A percentile compares a stretch with the other conserved stretches of the same genome.
Conservation (phyloP, 2,797 vertebrate genomes). For the Acanthopagrus latus region DNA sequence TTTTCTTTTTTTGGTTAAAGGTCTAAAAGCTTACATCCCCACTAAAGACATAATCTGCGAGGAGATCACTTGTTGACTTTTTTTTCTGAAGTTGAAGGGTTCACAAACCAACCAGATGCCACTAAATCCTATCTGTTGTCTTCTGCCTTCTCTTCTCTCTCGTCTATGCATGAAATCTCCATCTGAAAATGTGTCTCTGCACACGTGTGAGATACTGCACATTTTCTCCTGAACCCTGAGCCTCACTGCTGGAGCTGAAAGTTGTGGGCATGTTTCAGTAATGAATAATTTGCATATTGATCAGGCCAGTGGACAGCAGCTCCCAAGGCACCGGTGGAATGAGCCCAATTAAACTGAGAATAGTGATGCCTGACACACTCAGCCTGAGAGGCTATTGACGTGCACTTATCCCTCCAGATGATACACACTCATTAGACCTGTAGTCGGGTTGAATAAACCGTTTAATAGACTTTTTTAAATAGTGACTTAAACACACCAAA, state of each 20-base stretch:
- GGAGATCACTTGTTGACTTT: background rate
- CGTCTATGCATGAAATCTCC: background rate
- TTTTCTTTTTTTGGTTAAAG: too few species aligned
- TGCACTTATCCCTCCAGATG: slow-evolving; percentile 39
- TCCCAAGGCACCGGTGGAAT: slow-evolving; percentile 49
- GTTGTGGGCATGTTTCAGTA: slow-evolving; percentile 12
- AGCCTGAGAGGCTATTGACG: slow-evolving; percentile 19
- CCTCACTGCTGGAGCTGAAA: background rate
- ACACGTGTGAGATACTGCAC: background rate
- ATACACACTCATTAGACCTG: slow-evolving; percentile 30
- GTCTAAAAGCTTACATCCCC: background rate
- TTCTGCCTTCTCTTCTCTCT: background rate
- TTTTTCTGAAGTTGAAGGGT: background rate
- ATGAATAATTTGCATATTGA: slow-evolving; percentile 64
- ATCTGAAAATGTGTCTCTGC: background rate
- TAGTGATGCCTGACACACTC: slow-evolving; percentile 29
- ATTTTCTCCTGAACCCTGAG: background rate
- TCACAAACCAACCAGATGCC: background rate
- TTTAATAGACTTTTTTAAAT: slow-evolving; percentile 41
- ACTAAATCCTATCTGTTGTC: background rate
- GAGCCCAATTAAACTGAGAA: slow-evolving; percentile 58
- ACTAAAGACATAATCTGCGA: background rate
- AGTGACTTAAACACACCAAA: slow-evolving; percentile 40
- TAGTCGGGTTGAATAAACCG: slow-evolving; percentile 28
- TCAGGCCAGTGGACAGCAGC: slow-evolving; percentile 53